Percentiles rank a stretch among this genome's conserved stretches.
Conservation (phyloP, 2,797 vertebrate species). For the Sciaenops ocellatus region DNA sequence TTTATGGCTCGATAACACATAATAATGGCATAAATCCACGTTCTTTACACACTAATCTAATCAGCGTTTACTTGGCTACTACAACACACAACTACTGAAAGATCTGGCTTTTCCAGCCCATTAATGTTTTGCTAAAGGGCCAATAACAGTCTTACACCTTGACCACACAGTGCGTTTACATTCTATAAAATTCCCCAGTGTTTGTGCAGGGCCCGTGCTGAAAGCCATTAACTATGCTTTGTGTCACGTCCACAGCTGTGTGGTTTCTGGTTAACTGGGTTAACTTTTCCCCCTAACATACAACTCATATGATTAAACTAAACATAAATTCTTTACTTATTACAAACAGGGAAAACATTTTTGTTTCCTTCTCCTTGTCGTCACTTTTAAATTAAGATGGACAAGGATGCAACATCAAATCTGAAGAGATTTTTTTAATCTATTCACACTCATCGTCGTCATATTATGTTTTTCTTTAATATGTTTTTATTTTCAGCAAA, state of each 20-base stretch:
- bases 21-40: background rate
- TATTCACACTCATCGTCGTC: background rate
- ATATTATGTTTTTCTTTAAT: background rate
- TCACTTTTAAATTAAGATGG: background rate
- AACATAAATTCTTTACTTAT: background rate
- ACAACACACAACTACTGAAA: too few relatives aligned
- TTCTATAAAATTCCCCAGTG: rapidly evolving
- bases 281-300: background rate
- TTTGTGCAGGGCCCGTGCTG: background rate
- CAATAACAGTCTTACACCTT: rapidly evolving
- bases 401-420: too few relatives aligned
- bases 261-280: background rate
- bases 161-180: too few relatives aligned
- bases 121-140: background rate
- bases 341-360: rapidly evolving
- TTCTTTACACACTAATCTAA: background rate
- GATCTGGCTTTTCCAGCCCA: background rate
- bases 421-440: background rate
- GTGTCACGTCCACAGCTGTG: conserved; percentile 14
- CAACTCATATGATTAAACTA: background rate
- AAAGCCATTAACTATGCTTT: background rate
- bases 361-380: background rate
- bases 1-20: background rate
- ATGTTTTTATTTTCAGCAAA: background rate
- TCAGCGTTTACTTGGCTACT: background rate